These are phyloP conservation scores for Ypsolopha scabrella DNA, from an alignment of 2,888 invertebrate species.

Conservation along the genomic window DNA sequence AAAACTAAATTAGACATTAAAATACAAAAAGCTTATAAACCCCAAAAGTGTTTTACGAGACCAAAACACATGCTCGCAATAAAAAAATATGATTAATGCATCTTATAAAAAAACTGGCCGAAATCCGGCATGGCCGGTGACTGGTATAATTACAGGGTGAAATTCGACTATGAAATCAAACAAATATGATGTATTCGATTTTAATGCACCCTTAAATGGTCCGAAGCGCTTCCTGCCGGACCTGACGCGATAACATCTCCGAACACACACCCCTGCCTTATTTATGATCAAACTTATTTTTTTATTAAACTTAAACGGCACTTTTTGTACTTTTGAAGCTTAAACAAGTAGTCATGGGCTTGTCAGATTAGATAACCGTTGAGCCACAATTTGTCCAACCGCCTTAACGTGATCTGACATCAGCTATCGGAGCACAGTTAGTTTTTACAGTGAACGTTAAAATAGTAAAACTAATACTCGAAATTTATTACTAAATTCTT, in stretches of 20 bases:
- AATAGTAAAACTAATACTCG: slow-evolving; percentile 7
- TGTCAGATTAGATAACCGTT: slow-evolving; percentile 48
- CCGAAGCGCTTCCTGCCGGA: slow-evolving; percentile 65
- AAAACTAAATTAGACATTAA: slow-evolving; percentile 60
- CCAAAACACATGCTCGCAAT: slow-evolving; percentile 62
- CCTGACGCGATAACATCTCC: slow-evolving; percentile 52
- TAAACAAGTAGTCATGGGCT: slow-evolving; percentile 48
- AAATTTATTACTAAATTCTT: slow-evolving; percentile 25
- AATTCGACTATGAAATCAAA: slow-evolving; percentile 70
- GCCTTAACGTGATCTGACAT: slow-evolving; percentile 22
- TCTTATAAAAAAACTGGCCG: slow-evolving; percentile 53
- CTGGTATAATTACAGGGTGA: slow-evolving; percentile 68
- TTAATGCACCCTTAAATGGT: slow-evolving; percentile 71
- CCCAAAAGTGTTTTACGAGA: slow-evolving; percentile 60
- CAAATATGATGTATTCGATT: slow-evolving; percentile 72
- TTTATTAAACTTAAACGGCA: slow-evolving; percentile 39
- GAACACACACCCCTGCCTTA: slow-evolving; percentile 31
- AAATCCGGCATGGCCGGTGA: slow-evolving; percentile 61
- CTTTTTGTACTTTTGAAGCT: slow-evolving; percentile 45
- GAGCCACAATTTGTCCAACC: slow-evolving; percentile 34
- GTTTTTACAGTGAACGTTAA: background rate
- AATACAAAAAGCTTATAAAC: slow-evolving; percentile 53
- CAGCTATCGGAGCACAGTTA: slow-evolving; percentile 14
- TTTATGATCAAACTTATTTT: slow-evolving; percentile 48
- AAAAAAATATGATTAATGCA: slow-evolving; percentile 68